Evolutionary conservation across 1,140 invertebrate species (phyloP).

Genomic region (Mamestra configurata): DNA sequence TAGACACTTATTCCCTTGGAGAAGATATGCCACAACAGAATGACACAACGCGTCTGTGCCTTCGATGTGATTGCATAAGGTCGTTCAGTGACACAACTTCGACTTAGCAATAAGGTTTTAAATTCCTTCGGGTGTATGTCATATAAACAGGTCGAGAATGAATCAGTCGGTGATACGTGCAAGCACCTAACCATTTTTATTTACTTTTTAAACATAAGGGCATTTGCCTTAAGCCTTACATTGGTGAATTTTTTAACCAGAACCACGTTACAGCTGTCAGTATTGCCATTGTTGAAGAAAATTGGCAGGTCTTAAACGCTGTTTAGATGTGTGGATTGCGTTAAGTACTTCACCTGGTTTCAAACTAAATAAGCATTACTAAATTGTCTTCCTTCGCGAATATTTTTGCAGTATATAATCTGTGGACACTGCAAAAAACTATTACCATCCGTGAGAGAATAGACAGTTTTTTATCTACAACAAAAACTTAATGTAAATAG

Average conservation of each 20-base stretch:
- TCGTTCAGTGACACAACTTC: conserved; percentile 36
- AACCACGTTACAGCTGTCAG: too few relatives aligned
- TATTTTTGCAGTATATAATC: background rate
- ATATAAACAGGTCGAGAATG: conserved; percentile 25
- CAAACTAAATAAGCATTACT: too few relatives aligned
- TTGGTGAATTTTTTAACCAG: too few relatives aligned
- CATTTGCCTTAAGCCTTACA: too few relatives aligned
- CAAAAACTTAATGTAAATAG: background rate
- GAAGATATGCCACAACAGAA: conserved; percentile 22
- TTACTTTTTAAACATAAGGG: background rate
- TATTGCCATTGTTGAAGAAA: too few relatives aligned
- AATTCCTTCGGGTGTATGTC: conserved; percentile 32
- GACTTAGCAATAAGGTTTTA: conserved; percentile 17
- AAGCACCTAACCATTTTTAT: background rate
- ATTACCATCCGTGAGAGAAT: too few relatives aligned
- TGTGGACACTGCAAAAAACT: too few relatives aligned
- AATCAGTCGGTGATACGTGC: background rate
- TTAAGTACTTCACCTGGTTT: too few relatives aligned
- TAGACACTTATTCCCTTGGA: conserved; percentile 42
- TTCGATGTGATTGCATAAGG: conserved; percentile 26
- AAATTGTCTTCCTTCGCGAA: background rate
- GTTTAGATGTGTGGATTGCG: too few relatives aligned
- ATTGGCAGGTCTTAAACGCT: too few relatives aligned
- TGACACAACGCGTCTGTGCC: conserved; percentile 19
- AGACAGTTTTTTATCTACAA: background rate